Evolutionary conservation across 2,888 invertebrate species (phyloP).

Genomic region (Tetrapedia diversipes): DNA sequence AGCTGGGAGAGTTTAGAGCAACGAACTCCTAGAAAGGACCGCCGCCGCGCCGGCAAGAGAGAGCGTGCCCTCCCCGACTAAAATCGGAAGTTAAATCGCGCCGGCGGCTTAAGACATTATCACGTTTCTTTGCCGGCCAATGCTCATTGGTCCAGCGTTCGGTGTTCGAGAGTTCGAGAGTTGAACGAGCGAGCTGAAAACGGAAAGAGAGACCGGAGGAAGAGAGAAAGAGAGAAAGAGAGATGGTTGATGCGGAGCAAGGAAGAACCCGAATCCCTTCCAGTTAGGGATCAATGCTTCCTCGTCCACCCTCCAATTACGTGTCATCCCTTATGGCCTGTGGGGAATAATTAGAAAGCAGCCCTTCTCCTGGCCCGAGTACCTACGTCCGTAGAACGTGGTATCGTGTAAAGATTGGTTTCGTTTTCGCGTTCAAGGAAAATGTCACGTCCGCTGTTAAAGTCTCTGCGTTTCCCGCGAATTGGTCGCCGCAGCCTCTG

Average conservation of each 20-base stretch:
- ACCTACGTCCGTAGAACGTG: conserved; percentile 40
- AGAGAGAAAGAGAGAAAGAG: conserved; percentile 31
- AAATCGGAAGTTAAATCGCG: conserved; percentile 83
- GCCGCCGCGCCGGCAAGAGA: too few species aligned
- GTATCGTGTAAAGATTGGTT: conserved; percentile 49
- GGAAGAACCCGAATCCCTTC: conserved; percentile 70
- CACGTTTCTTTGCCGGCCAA: conserved; percentile 85
- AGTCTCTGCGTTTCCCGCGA: conserved; percentile 34
- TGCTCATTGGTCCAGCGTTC: conserved; percentile 63
- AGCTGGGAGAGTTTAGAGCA: conserved; percentile 78
- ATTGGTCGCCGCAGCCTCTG: not conserved
- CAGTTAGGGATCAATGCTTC: conserved; percentile 77
- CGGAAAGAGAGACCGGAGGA: conserved; percentile 33
- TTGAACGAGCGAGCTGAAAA: conserved; percentile 16
- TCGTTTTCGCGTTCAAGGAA: conserved; percentile 41
- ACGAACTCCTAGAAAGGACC: conserved; percentile 71
- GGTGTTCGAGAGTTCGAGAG: conserved; percentile 45
- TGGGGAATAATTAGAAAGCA: conserved; percentile 81
- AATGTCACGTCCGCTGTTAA: conserved; percentile 37
- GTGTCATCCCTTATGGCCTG: conserved; percentile 78
- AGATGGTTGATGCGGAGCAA: conserved; percentile 24
- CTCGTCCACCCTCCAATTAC: conserved; percentile 79
- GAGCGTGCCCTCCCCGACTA: conserved; percentile 67
- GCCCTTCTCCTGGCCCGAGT: conserved; percentile 62
- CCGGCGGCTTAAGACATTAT: conserved; percentile 88